These are phyloP conservation scores for Falco berigora DNA, from an alignment of 2,797 vertebrate genomes.

Conservation along the genomic window DNA sequence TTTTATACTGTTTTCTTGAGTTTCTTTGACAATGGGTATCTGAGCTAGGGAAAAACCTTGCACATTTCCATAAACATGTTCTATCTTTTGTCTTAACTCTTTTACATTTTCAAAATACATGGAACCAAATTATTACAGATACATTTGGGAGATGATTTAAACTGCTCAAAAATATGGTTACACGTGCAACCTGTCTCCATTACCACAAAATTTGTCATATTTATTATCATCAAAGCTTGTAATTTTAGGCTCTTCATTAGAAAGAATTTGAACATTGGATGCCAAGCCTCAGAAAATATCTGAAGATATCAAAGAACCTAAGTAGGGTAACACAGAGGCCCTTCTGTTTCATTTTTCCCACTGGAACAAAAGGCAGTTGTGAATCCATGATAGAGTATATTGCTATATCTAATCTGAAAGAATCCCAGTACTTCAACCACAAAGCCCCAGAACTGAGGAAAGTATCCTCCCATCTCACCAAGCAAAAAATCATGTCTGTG, in stretches of 20 bases:
- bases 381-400: background rate
- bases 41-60: background rate
- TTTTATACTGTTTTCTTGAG: background rate
- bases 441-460: background rate
- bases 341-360: constrained; percentile 26
- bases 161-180: background rate
- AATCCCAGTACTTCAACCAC: background rate
- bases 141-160: background rate
- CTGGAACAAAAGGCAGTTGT: constrained; percentile 20
- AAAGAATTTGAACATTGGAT: background rate
- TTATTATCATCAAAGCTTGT: constrained; percentile 2
- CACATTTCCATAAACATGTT: background rate
- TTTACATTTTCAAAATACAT: background rate
- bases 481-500: background rate
- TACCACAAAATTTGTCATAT: background rate
- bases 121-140: background rate
- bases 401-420: constrained; percentile 39
- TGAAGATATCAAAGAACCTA: constrained; percentile 2
- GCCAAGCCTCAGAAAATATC: constrained; percentile 29
- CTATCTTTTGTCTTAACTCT: background rate
- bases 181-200: background rate
- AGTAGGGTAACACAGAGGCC: background rate
- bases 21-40: background rate
- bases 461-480: background rate
- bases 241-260: background rate